phyloP scores from a whole-genome alignment of 2,797 vertebrate genomes.

The Paratrypauchen microcephalus region DNA sequence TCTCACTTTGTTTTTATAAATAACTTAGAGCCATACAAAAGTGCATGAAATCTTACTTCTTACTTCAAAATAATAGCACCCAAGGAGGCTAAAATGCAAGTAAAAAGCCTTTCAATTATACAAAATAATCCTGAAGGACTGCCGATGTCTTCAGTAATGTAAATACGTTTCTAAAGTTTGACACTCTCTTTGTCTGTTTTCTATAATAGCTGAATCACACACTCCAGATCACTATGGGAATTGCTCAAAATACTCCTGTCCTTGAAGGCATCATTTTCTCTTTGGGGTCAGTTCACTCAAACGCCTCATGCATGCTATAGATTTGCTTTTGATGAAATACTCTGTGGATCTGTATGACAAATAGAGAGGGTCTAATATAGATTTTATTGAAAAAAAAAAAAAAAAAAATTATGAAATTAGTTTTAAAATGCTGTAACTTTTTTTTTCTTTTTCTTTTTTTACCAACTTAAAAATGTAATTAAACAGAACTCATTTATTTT shows the following conservation, averaged over 20 bases:
- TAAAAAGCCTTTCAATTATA: neutral
- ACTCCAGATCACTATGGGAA: neutral
- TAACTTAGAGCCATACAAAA: neutral
- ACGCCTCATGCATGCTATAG: slow-evolving; percentile 20
- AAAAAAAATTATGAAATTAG: too few relatives aligned
- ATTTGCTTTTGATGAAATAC: slow-evolving; percentile 40
- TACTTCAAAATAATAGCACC: neutral
- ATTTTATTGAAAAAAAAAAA: too few relatives aligned
- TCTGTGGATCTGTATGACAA: slow-evolving; percentile 21
- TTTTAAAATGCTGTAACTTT: too few relatives aligned
- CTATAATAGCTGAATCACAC: slow-evolving; percentile 14
- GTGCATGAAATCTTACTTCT: neutral
- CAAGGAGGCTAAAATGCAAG: neutral
- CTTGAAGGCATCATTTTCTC: slow-evolving; percentile 11
- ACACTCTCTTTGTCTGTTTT: neutral
- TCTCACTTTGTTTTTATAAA: too few relatives aligned
- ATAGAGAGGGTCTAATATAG: too few relatives aligned
- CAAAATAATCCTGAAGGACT: neutral
- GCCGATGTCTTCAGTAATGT: neutral
- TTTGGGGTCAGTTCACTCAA: slow-evolving; percentile 14
- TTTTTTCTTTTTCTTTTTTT: too few relatives aligned
- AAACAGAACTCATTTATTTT: too few relatives aligned
- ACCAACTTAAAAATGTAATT: too few relatives aligned
- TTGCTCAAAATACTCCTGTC: slow-evolving; percentile 9
- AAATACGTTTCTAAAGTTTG: neutral